phyloP scores from a whole-genome alignment of 1,140 invertebrate genomes.

The Hylaeus volcanicus region DNA sequence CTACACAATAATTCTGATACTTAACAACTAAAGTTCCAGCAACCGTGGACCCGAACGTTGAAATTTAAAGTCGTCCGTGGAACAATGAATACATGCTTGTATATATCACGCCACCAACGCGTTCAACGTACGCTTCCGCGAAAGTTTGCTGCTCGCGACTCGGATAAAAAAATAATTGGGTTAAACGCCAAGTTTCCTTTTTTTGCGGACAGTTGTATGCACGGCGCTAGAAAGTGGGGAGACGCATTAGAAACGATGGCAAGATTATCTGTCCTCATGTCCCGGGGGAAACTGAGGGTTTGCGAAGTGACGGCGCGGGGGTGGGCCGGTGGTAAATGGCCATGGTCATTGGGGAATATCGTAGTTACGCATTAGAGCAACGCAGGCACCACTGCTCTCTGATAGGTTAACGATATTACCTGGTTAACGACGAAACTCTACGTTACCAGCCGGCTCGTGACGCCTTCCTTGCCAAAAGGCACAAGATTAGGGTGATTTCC shows the following conservation, averaged over 20 bases:
- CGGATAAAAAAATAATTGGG: not conserved
- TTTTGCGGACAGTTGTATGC: not conserved
- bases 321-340: constrained; percentile 66
- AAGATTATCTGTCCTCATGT: constrained; percentile 64
- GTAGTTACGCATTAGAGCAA: constrained; percentile 67
- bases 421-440: constrained; percentile 64
- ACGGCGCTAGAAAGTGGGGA: not conserved
- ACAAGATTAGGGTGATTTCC: constrained; percentile 28
- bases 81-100: no score
- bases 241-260: constrained; percentile 65
- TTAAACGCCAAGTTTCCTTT: not conserved
- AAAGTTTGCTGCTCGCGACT: not conserved
- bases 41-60: no score
- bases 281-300: constrained; percentile 58
- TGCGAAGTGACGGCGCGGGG: constrained; percentile 55
- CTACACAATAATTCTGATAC: no score
- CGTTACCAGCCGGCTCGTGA: constrained; percentile 47
- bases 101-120: no score
- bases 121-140: no score
- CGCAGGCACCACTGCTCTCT: constrained; percentile 67
- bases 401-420: constrained; percentile 73
- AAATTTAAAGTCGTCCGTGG: no score
- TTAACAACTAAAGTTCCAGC: no score
- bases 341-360: constrained; percentile 69
- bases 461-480: constrained; percentile 49